Evolutionary conservation across 2,888 invertebrate species (phyloP).

Genomic region (Papilio elwesi): DNA sequence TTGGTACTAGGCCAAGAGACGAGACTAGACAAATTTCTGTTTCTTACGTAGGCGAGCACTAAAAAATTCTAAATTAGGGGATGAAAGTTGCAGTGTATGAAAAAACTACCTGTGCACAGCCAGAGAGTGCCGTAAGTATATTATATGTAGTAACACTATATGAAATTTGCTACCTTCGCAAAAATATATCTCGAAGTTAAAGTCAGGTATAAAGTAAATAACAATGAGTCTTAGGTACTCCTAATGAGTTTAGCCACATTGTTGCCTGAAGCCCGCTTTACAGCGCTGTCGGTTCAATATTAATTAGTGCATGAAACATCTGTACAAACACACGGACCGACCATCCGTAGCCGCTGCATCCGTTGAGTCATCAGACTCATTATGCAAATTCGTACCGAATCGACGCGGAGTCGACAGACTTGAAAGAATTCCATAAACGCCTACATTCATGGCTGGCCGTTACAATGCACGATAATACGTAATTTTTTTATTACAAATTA

Average conservation of each 20-base stretch:
- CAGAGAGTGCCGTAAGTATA: too few relatives aligned
- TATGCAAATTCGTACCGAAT: conserved; percentile 10
- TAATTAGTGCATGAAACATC: conserved; percentile 18
- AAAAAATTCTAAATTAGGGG: too few relatives aligned
- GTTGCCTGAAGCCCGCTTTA: conserved; percentile 3
- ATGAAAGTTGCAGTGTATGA: too few relatives aligned
- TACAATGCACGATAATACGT: too few relatives aligned
- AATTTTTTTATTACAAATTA: too few relatives aligned
- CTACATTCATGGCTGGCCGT: neutral
- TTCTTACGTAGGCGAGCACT: too few relatives aligned
- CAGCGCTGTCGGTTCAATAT: conserved; percentile 13
- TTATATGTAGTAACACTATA: too few relatives aligned
- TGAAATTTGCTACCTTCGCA: too few relatives aligned
- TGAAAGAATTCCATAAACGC: conserved; percentile 7
- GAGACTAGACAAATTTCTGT: too few relatives aligned
- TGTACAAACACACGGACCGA: conserved; percentile 17
- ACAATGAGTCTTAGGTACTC: neutral
- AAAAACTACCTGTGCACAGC: too few relatives aligned
- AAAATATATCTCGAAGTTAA: too few relatives aligned
- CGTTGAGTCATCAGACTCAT: conserved; percentile 32
- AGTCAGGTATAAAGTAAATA: neutral
- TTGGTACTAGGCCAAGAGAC: too few relatives aligned
- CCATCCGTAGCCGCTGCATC: neutral
- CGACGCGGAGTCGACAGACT: neutral
- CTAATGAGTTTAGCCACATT: conserved; percentile 18